Evolutionary conservation across 2,888 invertebrate species (phyloP).

Genomic region (Ommatoiulus sabulosus): DNA sequence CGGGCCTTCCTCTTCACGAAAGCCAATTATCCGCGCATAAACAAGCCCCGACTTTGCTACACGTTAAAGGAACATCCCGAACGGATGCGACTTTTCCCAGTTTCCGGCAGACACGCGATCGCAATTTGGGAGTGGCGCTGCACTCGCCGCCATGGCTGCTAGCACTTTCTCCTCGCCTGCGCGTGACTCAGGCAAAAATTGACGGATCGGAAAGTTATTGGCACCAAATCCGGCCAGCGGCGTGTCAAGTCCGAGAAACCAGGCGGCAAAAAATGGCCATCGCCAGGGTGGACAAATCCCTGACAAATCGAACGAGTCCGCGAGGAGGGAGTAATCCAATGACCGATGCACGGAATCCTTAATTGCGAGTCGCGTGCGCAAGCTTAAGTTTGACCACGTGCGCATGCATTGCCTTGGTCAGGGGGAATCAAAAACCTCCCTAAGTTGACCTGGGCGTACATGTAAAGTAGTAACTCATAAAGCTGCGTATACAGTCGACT

Average conservation of each 20-base stretch:
- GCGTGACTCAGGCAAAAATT: not conserved
- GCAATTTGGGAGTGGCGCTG: not conserved
- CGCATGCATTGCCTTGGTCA: too few species aligned
- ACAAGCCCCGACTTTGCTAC: not conserved
- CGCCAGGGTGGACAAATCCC: not conserved
- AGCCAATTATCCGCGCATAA: conserved; percentile 27
- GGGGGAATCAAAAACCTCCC: too few species aligned
- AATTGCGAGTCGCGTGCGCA: too few species aligned
- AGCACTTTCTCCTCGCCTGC: not conserved
- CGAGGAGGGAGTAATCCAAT: not conserved
- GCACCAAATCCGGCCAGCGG: not conserved
- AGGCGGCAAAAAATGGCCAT: not conserved
- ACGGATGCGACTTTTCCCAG: not conserved
- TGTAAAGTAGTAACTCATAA: too few species aligned
- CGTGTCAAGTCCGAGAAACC: not conserved
- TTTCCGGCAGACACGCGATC: too few species aligned
- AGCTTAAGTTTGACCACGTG: too few species aligned
- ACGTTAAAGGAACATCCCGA: not conserved
- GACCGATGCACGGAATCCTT: too few species aligned
- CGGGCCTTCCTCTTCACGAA: not conserved
- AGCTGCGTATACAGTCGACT: too few species aligned
- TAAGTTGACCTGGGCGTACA: too few species aligned
- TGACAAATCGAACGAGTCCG: not conserved
- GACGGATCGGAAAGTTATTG: not conserved
- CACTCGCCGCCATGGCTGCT: not conserved